Conservation (phyloP, 2,888 invertebrate genomes). For the Drosophila nr. medialis region DNA sequence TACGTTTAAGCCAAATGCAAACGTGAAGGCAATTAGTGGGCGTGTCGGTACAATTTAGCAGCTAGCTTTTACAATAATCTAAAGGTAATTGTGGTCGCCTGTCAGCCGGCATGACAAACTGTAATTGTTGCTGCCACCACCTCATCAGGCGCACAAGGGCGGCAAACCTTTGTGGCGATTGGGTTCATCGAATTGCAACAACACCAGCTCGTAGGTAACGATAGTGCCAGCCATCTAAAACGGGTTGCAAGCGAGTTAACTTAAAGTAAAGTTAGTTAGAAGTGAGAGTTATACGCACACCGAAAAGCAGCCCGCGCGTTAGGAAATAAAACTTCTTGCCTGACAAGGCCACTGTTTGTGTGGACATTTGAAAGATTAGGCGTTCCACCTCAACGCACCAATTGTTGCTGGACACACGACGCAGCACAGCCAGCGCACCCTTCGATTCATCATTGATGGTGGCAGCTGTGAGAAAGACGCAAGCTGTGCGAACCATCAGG, state of each 20-base stretch:
- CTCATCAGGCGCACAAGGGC: slow-evolving; percentile 73
- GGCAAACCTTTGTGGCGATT: slow-evolving; percentile 78
- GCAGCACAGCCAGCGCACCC: slow-evolving; percentile 85
- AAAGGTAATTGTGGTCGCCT: slow-evolving; percentile 62
- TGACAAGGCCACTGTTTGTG: slow-evolving; percentile 86
- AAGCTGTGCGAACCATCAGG: slow-evolving; percentile 85
- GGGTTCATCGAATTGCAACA: slow-evolving; percentile 87
- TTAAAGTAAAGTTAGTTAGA: slow-evolving; percentile 4
- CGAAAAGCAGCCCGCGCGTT: slow-evolving; percentile 86
- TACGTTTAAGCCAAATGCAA: background rate
- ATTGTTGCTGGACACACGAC: slow-evolving; percentile 78
- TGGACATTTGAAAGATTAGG: slow-evolving; percentile 86
- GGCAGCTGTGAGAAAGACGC: slow-evolving; percentile 86
- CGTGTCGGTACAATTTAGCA: slow-evolving; percentile 51
- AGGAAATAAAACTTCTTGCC: slow-evolving; percentile 88
- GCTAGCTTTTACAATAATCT: slow-evolving; percentile 39
- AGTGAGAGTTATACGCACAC: slow-evolving; percentile 84
- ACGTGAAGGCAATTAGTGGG: slow-evolving; percentile 40
- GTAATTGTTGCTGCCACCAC: slow-evolving; percentile 33
- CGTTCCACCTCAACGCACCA: slow-evolving; percentile 86
- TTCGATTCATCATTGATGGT: slow-evolving; percentile 86
- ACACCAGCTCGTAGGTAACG: slow-evolving; percentile 88
- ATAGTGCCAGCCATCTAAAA: slow-evolving; percentile 87
- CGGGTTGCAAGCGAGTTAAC: background rate
- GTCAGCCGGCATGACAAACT: slow-evolving; percentile 65